Evolutionary conservation across 2,888 invertebrate species (phyloP), one percentile per base, ranked within the genome.

Genomic region (Protodeltote pygarga): DNA sequence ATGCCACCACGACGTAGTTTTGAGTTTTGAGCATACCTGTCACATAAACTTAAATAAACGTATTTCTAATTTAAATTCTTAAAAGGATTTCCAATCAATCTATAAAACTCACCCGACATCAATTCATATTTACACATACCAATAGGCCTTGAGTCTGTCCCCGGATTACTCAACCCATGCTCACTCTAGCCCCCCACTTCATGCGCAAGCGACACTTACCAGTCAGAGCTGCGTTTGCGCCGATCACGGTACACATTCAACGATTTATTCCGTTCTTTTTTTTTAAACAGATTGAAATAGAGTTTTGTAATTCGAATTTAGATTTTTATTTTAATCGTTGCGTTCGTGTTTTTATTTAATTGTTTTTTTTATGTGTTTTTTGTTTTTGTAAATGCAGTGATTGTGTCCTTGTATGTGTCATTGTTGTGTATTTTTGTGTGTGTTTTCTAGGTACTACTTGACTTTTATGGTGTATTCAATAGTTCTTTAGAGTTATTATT

Each of bases 101-200:
- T 15, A 23, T 34, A 9, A 19, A 20, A 14, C 24, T 49, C 21
- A 42, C 24, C 3, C 38, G 49, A 49, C 54, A 24, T 11, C 23
- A 14, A 31, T 39, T 3, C 5, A 10, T 10, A 10, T 11, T 54
- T 42, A 10, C 51, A 55, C 44, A 50, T 3, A 34, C 15, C 48
- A 21, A 54, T 38, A 33, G 47, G 39, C 65, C 65, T 66, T 64
- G 68, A 53, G 46, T 13, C 8, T 64, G 65, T 66, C 65, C 45
- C 53, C 37, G 6, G 14, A 39, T 65, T 63, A 20, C 67, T 5
- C 31, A 66, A 65, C 45, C 9, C 17, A 51, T 59, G 46, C 19
- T 23, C 65, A 50, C 45, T 6, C 21, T 29, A 52, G 5, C 42
- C 40, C 42, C 48, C 46, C 33, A 39, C 67, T 27, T 24, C 24